A percentile compares a stretch with the other conserved stretches of the same genome.
Evolutionary conservation across 2,113 vertebrate genomes (phyloP).

Genomic region (Microtus richardsoni): DNA sequence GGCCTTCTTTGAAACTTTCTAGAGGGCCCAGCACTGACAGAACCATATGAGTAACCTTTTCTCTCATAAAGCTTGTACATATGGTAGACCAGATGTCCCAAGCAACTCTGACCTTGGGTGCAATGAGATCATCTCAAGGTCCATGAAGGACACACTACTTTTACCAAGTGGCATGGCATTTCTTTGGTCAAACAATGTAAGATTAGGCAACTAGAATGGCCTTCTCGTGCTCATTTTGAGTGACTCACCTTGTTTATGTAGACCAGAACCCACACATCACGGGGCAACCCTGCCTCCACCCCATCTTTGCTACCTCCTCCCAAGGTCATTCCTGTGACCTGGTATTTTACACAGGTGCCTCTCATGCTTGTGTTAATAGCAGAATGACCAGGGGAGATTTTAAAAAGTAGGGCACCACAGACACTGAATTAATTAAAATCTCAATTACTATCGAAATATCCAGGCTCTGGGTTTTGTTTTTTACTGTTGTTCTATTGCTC

Average conservation of each 20-base stretch:
- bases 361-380: neutral
- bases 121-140: neutral
- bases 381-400: neutral
- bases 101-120: neutral
- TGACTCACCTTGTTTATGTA: neutral
- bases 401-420: neutral
- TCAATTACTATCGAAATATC: neutral
- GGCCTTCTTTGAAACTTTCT: neutral
- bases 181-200: neutral
- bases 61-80: rapidly evolving
- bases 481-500: neutral
- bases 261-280: neutral
- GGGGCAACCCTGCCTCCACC: neutral
- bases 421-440: neutral
- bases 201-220: neutral
- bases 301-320: neutral
- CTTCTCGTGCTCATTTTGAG: neutral
- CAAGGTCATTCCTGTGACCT: neutral
- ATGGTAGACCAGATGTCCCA: constrained; percentile 6
- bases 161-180: neutral
- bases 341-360: constrained; percentile 40
- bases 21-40: neutral
- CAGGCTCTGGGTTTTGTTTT: neutral
- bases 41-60: neutral
- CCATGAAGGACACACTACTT: neutral